Conservation (phyloP, 92 coral and sea anemone genomes). For the Siderastrea siderea region DNA sequence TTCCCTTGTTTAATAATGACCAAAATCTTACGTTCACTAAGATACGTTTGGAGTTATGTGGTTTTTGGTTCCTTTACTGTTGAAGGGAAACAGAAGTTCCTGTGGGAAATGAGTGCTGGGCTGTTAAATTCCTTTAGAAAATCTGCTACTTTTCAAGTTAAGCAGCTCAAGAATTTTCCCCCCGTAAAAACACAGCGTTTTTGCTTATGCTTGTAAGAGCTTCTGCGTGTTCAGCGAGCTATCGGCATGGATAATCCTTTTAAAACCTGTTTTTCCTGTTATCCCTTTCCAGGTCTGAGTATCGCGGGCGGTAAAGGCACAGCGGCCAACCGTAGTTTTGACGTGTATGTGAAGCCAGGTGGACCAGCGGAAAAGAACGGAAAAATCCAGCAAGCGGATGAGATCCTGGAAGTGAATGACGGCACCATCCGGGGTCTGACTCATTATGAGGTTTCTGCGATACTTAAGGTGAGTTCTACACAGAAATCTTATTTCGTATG, state of each 20-base stretch:
- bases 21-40: too few relatives aligned
- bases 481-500: too few relatives aligned
- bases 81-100: too few relatives aligned
- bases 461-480: conserved; percentile 64
- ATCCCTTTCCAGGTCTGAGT: conserved; percentile 79
- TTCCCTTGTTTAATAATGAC: too few relatives aligned
- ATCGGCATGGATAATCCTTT: not conserved
- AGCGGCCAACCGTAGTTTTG: conserved; percentile 94
- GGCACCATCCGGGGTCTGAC: conserved; percentile 93
- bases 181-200: too few relatives aligned
- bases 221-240: not conserved
- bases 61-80: too few relatives aligned
- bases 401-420: conserved; percentile 95
- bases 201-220: too few relatives aligned
- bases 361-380: conserved; percentile 98
- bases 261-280: not conserved
- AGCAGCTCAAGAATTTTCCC: too few relatives aligned
- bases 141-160: too few relatives aligned
- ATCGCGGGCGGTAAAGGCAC: conserved; percentile 99
- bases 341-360: conserved; percentile 95
- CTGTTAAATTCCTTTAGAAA: too few relatives aligned
- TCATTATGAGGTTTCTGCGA: conserved; percentile 97
- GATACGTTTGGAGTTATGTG: too few relatives aligned
- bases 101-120: too few relatives aligned
- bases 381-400: conserved; percentile 93